These are phyloP conservation scores for Nesoenas mayeri DNA, from an alignment of 2,113 vertebrate genomes.

Conservation along the genomic window DNA sequence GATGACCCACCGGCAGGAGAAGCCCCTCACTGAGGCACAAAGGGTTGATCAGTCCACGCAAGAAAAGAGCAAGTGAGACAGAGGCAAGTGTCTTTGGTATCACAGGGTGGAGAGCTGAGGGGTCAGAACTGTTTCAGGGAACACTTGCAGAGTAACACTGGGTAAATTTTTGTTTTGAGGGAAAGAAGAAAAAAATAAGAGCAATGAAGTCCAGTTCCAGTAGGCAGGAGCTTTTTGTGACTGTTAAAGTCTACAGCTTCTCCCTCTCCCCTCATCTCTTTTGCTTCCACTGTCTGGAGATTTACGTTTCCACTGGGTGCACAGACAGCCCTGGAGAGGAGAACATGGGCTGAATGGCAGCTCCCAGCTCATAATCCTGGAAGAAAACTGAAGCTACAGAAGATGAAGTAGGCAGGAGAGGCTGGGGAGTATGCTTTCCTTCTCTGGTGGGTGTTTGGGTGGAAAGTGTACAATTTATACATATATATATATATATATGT, in stretches of 20 bases:
- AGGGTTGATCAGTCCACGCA: not conserved
- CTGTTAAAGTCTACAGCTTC: not conserved
- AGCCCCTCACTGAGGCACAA: not conserved
- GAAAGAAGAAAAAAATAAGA: not conserved
- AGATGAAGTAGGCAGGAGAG: not conserved
- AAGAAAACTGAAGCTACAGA: not conserved
- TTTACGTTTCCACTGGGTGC: not conserved
- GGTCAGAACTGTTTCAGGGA: not conserved
- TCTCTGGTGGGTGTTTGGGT: not conserved
- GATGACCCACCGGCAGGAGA: not conserved
- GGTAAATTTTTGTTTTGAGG: not conserved
- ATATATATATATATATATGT: too few species aligned
- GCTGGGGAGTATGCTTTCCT: not conserved
- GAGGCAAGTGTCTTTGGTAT: not conserved
- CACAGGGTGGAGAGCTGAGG: not conserved
- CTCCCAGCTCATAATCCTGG: not conserved
- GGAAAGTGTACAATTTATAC: not conserved
- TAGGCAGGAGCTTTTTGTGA: not conserved
- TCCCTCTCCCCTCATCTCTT: not conserved
- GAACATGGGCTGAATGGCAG: not conserved
- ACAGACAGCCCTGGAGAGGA: not conserved
- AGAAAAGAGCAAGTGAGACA: not conserved
- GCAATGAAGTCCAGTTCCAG: not conserved
- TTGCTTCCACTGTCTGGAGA: not conserved
- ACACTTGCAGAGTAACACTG: not conserved